Conservation (phyloP, 2,888 invertebrate genomes). For the Agrilus biguttatus region DNA sequence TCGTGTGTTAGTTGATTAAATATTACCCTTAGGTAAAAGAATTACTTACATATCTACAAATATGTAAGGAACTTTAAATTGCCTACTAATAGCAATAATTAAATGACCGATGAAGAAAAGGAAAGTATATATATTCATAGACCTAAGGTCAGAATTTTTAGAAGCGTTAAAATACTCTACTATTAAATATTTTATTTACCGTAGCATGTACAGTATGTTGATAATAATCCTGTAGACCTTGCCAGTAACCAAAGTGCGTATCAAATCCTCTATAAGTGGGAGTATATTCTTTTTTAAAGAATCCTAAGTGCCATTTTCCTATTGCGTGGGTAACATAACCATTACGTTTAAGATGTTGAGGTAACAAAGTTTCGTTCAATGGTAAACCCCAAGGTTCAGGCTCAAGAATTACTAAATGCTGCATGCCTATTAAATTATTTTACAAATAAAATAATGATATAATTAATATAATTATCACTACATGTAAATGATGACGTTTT, state of each 20-base stretch:
- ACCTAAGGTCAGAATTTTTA: background rate
- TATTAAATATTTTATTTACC: constrained; percentile 23
- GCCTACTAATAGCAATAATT: too few relatives aligned
- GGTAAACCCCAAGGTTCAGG: constrained; percentile 63
- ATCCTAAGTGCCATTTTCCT: constrained; percentile 83
- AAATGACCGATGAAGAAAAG: too few relatives aligned
- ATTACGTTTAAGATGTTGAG: constrained; percentile 45
- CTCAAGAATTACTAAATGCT: constrained; percentile 54
- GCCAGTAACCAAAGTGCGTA: constrained; percentile 72
- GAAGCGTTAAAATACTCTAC: constrained; percentile 7
- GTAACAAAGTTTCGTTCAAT: constrained; percentile 38
- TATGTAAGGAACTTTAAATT: too few relatives aligned
- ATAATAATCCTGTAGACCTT: constrained; percentile 70
- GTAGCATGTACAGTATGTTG: constrained; percentile 39
- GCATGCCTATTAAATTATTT: constrained; percentile 41
- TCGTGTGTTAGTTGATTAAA: too few relatives aligned
- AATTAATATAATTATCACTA: too few relatives aligned
- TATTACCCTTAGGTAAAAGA: too few relatives aligned
- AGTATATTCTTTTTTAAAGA: constrained; percentile 52
- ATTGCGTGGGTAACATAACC: constrained; percentile 66
- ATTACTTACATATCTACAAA: too few relatives aligned
- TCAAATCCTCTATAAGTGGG: constrained; percentile 68
- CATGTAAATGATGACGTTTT: too few relatives aligned
- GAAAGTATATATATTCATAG: too few relatives aligned
- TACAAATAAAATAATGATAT: too few relatives aligned